Evolutionary conservation across 1,140 invertebrate genomes (phyloP), one percentile per base, ranked within the genome.

Genomic region (Oscheius sp.): DNA sequence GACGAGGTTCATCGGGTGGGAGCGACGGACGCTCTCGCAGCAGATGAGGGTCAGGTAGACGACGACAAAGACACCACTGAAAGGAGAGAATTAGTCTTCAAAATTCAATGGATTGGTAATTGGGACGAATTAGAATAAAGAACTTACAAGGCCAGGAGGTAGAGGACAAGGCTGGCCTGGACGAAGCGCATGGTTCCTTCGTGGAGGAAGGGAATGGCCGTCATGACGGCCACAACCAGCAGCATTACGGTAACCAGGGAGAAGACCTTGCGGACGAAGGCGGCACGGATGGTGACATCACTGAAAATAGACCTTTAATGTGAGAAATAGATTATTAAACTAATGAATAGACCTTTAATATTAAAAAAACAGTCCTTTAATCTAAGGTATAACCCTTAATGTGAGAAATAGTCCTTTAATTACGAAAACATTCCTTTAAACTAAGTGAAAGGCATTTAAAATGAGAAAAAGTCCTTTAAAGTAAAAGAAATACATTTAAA

Each of bases 11-110:
- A 68, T 52, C 18, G 81, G 81, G 45, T 78, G 81, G 2, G 35
- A 45, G 1, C 81, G 69, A 35, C 81, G 79, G 34, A 82, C 79
- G 38, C 52, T 63, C 59, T 83, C 81, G 73, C 81, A 82, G 68
- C 81, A 82, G 36, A 84, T 74, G 26, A 82, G 69, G 28, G 66
- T 81, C 26, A 82, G 61, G 55, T 84, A 83, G 13, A 81, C 75
- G n/a, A 81, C 78, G 18, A 81, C 32, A 32, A 82, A 83, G 13
- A 67, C 68, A 45, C 63, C 59, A 36, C 77, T 79, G 79, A 78
- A 79, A 78, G 20, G 15, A n/a, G n/a, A n/a, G n/a, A n/a, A n/a
- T n/a, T n/a, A n/a, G n/a, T n/a, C n/a, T n/a, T n/a, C n/a, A n/a
- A n/a, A n/a, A n/a, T n/a, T n/a, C n/a, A n/a, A n/a, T 68, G 36